Evolutionary conservation across 2,113 vertebrate genomes (phyloP).

Genomic region (Oxygymnocypris stewartii): DNA sequence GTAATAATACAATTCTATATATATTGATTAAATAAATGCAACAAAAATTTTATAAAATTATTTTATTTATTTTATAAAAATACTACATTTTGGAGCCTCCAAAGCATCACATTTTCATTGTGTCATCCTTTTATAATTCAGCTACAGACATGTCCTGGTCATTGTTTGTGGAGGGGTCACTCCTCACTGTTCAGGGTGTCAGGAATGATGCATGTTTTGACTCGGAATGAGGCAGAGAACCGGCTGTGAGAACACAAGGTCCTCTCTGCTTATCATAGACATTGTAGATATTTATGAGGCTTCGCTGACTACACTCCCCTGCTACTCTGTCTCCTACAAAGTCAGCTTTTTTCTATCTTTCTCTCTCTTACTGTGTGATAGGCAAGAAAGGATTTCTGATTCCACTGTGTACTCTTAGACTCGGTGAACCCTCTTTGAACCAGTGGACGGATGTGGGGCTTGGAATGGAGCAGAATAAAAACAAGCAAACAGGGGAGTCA

Average conservation of each 20-base stretch:
- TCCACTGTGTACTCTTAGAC: conserved; percentile 15
- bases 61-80: neutral
- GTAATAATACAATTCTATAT: too few relatives aligned
- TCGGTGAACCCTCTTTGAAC: conserved; percentile 56
- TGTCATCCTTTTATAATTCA: neutral
- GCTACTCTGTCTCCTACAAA: conserved; percentile 14
- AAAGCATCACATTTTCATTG: neutral
- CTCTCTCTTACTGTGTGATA: neutral
- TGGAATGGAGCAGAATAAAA: conserved; percentile 40
- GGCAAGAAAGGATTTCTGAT: neutral
- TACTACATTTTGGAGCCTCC: neutral
- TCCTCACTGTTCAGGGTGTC: neutral
- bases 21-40: too few relatives aligned
- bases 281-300: conserved; percentile 51
- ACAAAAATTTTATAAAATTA: too few relatives aligned
- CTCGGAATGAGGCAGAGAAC: conserved; percentile 38
- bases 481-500: conserved; percentile 43
- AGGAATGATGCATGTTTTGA: conserved; percentile 36
- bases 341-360: conserved; percentile 15
- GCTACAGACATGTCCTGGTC: neutral
- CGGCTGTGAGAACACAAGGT: conserved; percentile 30
- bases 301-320: conserved; percentile 15
- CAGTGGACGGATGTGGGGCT: conserved; percentile 40
- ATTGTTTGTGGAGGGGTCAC: neutral
- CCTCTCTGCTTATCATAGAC: conserved; percentile 50